phyloP scores from a whole-genome alignment of 1,140 invertebrate genomes.

The Diorhabda carinulata region DNA sequence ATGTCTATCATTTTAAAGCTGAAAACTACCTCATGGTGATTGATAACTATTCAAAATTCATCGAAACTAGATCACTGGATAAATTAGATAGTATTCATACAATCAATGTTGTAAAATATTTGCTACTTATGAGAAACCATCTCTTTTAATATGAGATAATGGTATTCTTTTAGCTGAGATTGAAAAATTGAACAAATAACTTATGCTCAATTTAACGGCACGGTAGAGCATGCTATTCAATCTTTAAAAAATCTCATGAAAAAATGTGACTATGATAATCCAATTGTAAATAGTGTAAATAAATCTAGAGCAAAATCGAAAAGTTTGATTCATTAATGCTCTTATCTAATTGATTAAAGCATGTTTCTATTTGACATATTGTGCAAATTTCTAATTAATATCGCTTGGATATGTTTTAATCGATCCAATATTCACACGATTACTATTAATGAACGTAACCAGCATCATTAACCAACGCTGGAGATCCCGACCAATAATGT shows the following conservation, averaged over 20 bases:
- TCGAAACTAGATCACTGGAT: not conserved
- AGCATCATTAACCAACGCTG: constrained; percentile 36
- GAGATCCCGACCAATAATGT: constrained; percentile 42
- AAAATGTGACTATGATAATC: not conserved
- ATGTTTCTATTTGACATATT: no score
- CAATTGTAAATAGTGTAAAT: no score
- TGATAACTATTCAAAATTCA: not conserved
- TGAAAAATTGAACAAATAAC: not conserved
- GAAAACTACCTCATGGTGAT: not conserved
- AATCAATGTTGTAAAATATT: not conserved
- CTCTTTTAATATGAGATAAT: not conserved
- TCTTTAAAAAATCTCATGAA: not conserved
- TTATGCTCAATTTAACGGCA: not conserved
- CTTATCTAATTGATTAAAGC: no score
- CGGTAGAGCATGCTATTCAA: not conserved
- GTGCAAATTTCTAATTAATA: no score
- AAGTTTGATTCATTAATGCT: no score
- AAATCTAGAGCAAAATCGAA: no score
- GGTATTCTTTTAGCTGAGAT: not conserved
- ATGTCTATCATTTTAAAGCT: not conserved
- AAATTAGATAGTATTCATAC: not conserved
- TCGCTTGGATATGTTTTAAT: no score
- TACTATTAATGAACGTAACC: constrained; percentile 29
- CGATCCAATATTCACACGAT: no score
- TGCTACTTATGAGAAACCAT: not conserved